Conservation (phyloP, 1,140 invertebrate species). For the Anadara kagoshimensis region DNA sequence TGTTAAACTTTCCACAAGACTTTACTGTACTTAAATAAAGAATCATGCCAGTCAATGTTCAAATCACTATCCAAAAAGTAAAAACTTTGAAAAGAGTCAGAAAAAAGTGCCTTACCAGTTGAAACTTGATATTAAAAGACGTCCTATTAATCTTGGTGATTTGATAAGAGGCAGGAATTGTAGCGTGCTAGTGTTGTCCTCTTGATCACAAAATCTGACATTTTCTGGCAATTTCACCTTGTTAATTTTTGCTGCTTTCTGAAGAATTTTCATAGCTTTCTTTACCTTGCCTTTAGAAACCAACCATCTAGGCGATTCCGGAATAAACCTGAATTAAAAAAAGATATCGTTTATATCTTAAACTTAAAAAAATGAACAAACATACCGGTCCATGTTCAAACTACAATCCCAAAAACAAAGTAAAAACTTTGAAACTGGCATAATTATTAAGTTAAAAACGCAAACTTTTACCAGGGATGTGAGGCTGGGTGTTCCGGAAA, state of each 20-base stretch:
- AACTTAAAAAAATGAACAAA: too few relatives aligned
- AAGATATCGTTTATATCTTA: background rate
- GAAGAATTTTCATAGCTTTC: constrained; percentile 14
- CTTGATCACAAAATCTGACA: constrained; percentile 1
- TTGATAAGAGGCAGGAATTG: background rate
- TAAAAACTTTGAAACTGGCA: too few relatives aligned
- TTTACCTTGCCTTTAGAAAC: constrained; percentile 18
- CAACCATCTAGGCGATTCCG: constrained; percentile 45
- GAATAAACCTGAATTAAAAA: constrained; percentile 26
- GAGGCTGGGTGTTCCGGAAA: too few relatives aligned
- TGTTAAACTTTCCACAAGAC: too few relatives aligned
- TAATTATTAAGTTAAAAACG: too few relatives aligned
- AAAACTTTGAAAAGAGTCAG: too few relatives aligned
- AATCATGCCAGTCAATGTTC: too few relatives aligned
- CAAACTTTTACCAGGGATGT: too few relatives aligned
- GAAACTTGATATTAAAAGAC: background rate
- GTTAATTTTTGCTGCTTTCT: background rate
- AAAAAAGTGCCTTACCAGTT: constrained; percentile 2
- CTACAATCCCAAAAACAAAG: too few relatives aligned
- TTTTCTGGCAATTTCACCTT: constrained; percentile 5
- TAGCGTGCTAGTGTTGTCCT: constrained; percentile 57
- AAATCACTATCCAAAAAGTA: too few relatives aligned
- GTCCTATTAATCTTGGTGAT: constrained; percentile 1
- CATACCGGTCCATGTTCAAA: too few relatives aligned
- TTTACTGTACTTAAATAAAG: too few relatives aligned